These are phyloP conservation scores for Ginglymostoma cirratum DNA, from an alignment of 2,113 vertebrate species.

Conservation along the genomic window DNA sequence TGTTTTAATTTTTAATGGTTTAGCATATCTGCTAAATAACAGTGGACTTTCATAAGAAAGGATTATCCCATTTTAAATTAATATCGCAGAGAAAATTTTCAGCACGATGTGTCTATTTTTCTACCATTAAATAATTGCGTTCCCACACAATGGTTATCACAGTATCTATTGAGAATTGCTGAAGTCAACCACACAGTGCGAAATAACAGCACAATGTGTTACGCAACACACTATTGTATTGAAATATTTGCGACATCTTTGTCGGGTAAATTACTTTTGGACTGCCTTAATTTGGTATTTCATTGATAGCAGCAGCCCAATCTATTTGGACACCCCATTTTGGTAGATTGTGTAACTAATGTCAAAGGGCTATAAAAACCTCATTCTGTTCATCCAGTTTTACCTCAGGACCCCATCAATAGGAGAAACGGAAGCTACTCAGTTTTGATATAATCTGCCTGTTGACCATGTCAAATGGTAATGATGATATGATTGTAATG, in stretches of 20 bases:
- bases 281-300: neutral
- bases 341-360: too few relatives aligned
- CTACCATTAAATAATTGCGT: neutral
- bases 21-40: neutral
- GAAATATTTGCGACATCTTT: too few relatives aligned
- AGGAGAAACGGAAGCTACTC: neutral
- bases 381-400: neutral
- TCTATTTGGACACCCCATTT: too few relatives aligned
- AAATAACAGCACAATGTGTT: too few relatives aligned
- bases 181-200: too few relatives aligned
- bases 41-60: neutral
- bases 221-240: too few relatives aligned
- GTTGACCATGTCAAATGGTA: too few relatives aligned
- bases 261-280: too few relatives aligned
- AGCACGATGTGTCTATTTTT: neutral
- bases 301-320: too few relatives aligned
- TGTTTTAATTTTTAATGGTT: neutral
- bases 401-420: neutral
- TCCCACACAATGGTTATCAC: neutral
- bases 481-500: too few relatives aligned
- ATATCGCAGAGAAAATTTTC: neutral
- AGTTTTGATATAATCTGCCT: too few relatives aligned
- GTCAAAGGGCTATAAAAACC: neutral
- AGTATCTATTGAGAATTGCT: too few relatives aligned
- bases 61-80: neutral